Conservation (phyloP, 2,797 vertebrate genomes). For the Psittacula echo region DNA sequence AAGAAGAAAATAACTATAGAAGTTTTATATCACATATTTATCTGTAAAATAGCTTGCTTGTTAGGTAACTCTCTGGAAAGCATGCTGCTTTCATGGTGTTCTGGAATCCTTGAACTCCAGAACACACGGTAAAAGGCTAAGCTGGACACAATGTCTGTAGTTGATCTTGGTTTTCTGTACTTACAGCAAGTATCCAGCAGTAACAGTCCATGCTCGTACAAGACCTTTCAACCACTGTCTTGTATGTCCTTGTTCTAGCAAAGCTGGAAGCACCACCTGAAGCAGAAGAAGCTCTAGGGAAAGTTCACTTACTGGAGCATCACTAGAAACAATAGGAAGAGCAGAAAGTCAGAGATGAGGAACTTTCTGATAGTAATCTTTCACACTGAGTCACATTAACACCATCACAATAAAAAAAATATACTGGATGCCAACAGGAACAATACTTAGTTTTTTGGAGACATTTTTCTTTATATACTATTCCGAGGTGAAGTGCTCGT, state of each 20-base stretch:
- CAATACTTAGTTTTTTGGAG: neutral
- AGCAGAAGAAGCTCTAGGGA: constrained; percentile 89
- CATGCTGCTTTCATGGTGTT: neutral
- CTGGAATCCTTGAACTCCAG: neutral
- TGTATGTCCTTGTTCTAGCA: constrained; percentile 92
- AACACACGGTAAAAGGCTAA: neutral
- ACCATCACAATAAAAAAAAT: neutral
- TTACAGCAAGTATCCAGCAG: constrained; percentile 92
- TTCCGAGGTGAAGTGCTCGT: neutral
- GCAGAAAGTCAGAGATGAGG: neutral
- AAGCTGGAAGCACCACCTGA: constrained; percentile 92
- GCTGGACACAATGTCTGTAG: neutral
- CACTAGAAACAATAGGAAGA: constrained; percentile 72
- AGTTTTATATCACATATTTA: neutral
- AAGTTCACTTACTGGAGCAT: constrained; percentile 89
- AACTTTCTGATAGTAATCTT: neutral
- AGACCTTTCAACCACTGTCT: constrained; percentile 96
- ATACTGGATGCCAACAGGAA: neutral
- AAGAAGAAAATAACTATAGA: neutral
- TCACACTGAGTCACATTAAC: neutral
- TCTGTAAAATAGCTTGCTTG: neutral
- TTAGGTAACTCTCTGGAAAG: neutral
- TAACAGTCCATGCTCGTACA: constrained; percentile 94
- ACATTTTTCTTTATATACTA: neutral
- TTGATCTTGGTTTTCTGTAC: constrained; percentile 51